These are phyloP conservation scores for Sakesphorus luctuosus DNA, from an alignment of 2,113 vertebrate species.

Conservation along the genomic window DNA sequence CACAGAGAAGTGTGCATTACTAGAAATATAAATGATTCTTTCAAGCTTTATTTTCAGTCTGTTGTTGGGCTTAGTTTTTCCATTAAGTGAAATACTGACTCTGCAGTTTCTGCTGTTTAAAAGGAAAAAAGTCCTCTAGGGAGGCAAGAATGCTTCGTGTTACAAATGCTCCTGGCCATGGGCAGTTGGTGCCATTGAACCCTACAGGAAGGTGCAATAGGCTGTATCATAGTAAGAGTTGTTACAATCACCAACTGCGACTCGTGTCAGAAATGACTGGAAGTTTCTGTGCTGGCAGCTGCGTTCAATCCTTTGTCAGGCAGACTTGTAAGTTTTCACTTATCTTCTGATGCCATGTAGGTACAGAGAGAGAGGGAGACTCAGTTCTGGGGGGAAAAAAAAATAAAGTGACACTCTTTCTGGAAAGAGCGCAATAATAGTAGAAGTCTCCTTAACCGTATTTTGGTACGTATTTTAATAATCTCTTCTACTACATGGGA, in stretches of 20 bases:
- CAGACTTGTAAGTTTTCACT: neutral
- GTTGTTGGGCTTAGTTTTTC: conserved; percentile 21
- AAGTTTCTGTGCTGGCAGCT: neutral
- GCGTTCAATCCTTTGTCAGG: neutral
- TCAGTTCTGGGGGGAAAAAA: neutral
- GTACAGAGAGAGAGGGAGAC: neutral
- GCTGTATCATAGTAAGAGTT: neutral
- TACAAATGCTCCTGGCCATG: neutral
- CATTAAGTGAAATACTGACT: neutral
- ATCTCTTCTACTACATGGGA: conserved; percentile 1
- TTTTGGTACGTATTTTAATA: neutral
- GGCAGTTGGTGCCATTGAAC: conserved; percentile 15
- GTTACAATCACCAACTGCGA: neutral
- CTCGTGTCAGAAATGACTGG: neutral
- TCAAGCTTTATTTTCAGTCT: neutral
- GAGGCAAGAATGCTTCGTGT: conserved; percentile 36
- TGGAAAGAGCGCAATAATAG: neutral
- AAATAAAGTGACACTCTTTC: neutral
- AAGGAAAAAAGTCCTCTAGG: neutral
- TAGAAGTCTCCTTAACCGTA: neutral
- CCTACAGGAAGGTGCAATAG: conserved; percentile 1
- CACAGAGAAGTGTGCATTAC: neutral
- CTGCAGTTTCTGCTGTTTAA: conserved; percentile 26
- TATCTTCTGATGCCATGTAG: neutral
- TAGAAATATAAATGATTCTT: neutral